phyloP scores from a whole-genome alignment of 2,888 invertebrate genomes.

The Cinara cedri region DNA sequence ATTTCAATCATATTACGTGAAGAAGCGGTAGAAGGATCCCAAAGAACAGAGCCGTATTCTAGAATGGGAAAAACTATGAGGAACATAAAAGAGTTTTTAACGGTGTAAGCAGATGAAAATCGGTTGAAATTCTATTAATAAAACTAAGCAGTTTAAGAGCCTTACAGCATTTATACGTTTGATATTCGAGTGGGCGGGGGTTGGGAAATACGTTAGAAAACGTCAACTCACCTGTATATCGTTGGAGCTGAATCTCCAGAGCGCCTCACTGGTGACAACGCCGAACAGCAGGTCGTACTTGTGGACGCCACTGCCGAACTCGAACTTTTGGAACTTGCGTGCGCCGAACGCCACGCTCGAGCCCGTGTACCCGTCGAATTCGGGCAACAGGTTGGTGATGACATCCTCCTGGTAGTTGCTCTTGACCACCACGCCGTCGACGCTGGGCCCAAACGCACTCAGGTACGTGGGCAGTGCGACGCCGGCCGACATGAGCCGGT shows the following conservation, averaged over 20 bases:
- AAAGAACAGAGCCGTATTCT: too few species aligned
- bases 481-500: slow-evolving; percentile 76
- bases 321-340: slow-evolving; percentile 55
- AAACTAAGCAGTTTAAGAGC: too few species aligned
- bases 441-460: slow-evolving; percentile 89
- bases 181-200: too few species aligned
- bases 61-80: too few species aligned
- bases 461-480: slow-evolving; percentile 81
- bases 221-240: slow-evolving; percentile 61
- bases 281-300: slow-evolving; percentile 87
- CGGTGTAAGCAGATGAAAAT: too few species aligned
- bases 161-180: too few species aligned
- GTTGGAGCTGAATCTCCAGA: slow-evolving; percentile 72
- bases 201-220: too few species aligned
- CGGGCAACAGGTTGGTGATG: slow-evolving; percentile 69
- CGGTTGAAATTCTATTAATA: too few species aligned
- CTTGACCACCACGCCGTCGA: slow-evolving; percentile 92
- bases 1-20: too few species aligned
- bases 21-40: too few species aligned
- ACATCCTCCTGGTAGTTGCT: slow-evolving; percentile 83
- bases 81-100: too few species aligned
- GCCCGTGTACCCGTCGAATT: slow-evolving; percentile 56
- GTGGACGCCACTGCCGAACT: slow-evolving; percentile 66
- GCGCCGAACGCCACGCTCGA: slow-evolving; percentile 56
- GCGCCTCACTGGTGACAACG: slow-evolving; percentile 89